These are phyloP conservation scores for Aphidius colemani DNA, from an alignment of 2,888 invertebrate species.

Conservation along the genomic window DNA sequence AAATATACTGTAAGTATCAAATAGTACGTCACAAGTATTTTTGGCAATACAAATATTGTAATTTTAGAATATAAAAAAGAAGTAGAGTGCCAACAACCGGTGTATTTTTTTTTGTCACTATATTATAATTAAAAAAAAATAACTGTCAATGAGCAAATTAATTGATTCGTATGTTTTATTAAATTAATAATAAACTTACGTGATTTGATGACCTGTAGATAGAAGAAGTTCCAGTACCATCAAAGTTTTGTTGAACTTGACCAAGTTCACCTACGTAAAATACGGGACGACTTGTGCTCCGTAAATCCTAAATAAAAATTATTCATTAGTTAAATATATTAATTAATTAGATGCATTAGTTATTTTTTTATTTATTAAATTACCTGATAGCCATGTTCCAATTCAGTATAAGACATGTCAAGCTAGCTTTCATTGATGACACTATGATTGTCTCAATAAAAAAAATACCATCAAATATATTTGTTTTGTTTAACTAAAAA, in stretches of 20 bases:
- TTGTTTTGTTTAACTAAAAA: neutral
- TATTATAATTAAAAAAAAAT: neutral
- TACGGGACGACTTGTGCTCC: constrained; percentile 54
- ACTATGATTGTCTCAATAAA: constrained; percentile 15
- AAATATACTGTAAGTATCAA: constrained; percentile 1
- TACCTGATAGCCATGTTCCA: constrained; percentile 93
- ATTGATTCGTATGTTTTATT: neutral
- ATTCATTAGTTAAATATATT: constrained; percentile 2
- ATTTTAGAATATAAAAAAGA: neutral
- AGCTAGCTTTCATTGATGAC: constrained; percentile 52
- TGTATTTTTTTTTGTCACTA: neutral
- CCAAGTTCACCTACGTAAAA: constrained; percentile 58
- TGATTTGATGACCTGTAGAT: constrained; percentile 53
- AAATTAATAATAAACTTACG: constrained; percentile 42
- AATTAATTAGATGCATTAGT: constrained; percentile 6
- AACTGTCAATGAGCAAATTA: neutral
- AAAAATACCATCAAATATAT: neutral
- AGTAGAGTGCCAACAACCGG: constrained; percentile 2
- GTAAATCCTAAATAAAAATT: constrained; percentile 48
- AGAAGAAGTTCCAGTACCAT: constrained; percentile 48
- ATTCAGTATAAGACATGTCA: constrained; percentile 87
- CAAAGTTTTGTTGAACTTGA: constrained; percentile 47
- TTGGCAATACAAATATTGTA: neutral
- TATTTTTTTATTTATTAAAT: constrained; percentile 35
- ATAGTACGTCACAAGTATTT: constrained; percentile 4